phyloP scores from a whole-genome alignment of 2,888 invertebrate genomes.

The Cataglyphis rosenhaueri region DNA sequence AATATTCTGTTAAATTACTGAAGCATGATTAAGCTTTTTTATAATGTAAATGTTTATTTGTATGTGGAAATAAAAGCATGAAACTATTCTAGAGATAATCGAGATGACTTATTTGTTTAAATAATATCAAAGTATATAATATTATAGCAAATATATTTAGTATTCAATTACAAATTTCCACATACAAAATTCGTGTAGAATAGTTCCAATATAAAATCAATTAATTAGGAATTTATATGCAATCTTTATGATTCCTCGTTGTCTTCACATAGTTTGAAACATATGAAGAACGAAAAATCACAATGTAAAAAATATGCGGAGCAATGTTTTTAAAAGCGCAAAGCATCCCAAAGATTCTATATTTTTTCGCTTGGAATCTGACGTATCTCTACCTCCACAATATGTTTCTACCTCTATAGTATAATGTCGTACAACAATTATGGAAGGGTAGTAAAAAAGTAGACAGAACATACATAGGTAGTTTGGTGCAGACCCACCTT shows the following conservation, averaged over 20 bases:
- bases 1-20: slow-evolving; percentile 61
- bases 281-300: slow-evolving; percentile 42
- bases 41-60: slow-evolving; percentile 62
- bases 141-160: background rate
- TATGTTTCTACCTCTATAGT: slow-evolving; percentile 76
- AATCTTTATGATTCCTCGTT: slow-evolving; percentile 30
- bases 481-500: slow-evolving; percentile 92
- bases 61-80: slow-evolving; percentile 61
- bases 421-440: slow-evolving; percentile 74
- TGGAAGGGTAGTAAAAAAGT: slow-evolving; percentile 82
- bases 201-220: slow-evolving; percentile 37
- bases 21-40: slow-evolving; percentile 69
- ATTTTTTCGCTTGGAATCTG: slow-evolving; percentile 57
- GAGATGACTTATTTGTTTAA: background rate
- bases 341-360: slow-evolving; percentile 68
- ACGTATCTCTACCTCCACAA: slow-evolving; percentile 57
- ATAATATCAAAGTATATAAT: background rate
- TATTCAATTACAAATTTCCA: slow-evolving; percentile 60
- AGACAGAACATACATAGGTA: slow-evolving; percentile 85
- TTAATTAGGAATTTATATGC: slow-evolving; percentile 15
- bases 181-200: slow-evolving; percentile 56
- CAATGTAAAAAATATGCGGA: slow-evolving; percentile 44
- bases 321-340: slow-evolving; percentile 54
- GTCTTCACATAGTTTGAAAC: slow-evolving; percentile 33
- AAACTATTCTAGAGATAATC: background rate